Base-by-base conservation (phyloP, 2,797 vertebrate genomes). In the Argentina silus region DNA sequence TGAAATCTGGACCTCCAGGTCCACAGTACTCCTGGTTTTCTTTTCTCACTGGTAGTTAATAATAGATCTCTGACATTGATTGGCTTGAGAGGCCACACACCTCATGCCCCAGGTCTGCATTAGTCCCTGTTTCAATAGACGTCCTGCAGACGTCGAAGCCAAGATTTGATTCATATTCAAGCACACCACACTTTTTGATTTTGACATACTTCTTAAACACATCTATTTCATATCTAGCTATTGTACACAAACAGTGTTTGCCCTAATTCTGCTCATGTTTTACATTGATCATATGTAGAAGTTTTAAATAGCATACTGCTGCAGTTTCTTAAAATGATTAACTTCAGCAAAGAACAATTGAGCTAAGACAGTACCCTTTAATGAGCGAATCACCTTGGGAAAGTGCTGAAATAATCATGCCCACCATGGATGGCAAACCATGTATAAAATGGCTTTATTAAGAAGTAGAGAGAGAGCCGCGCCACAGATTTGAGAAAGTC, bases 401-500 rank as follows among this genome's bases (percentile, higher is more conserved):
- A 64, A 61, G 42, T 36, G 59, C 60, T 81, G 71, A 68, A 72
- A 56, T 56, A 68, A 75, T 64, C 1, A 2, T 27, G 19, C 64
- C 27, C 36, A 62, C 23, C 62, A 76, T 51, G 66, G 73, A 78
- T 79, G 81, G 74, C n/a, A 77, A 69, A 61, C 19, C 77, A 80
- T 69, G 82, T 75, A 72, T 73, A 65, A 78, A 80, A 83, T 55
- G 48, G 73, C 76, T 84, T 85, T 65, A 85, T 81, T 84, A 83
- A 71, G 55, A 17, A 14, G 36, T 7, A 62, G 74, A 44, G 42
- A 72, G 68, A 48, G 21, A 1, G n/a, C 65, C 59, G 61, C 64
- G 61, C 63, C 73, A 75, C 55, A 75, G 44, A 53, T 57, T 47
- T 73, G 36, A 72, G 64, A 81, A 79, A 42, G 70, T 69, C 60